Percentiles rank a stretch among this genome's conserved stretches.
These are phyloP conservation scores for Melanchra persicariae DNA, from an alignment of 2,888 invertebrate species.

Conservation along the genomic window DNA sequence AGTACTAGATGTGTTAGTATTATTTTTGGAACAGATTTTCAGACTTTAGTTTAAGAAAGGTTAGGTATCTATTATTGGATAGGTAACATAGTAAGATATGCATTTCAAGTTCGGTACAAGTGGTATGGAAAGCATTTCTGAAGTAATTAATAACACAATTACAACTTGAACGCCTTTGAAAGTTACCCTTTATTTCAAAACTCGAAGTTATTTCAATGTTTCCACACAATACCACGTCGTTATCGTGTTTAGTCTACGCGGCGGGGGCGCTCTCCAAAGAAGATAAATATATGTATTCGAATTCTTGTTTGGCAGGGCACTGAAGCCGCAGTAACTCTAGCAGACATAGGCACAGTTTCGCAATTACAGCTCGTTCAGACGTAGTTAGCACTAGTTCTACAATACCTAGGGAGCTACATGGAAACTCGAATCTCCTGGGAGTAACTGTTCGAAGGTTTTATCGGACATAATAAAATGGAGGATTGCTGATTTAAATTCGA, in stretches of 20 bases:
- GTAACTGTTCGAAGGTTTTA: constrained; percentile 12
- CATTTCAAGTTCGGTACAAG: background rate
- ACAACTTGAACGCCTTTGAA: background rate
- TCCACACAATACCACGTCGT: constrained; percentile 1
- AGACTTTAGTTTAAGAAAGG: no score
- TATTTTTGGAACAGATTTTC: background rate
- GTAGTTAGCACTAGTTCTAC: constrained; percentile 22
- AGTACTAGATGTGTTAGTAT: background rate
- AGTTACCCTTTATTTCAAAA: constrained; percentile 6
- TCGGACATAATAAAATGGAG: constrained; percentile 39
- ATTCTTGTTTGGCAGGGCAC: constrained; percentile 34
- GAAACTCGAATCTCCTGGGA: constrained; percentile 27
- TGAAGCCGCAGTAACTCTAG: constrained; percentile 10
- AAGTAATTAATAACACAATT: background rate
- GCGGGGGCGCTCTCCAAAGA: background rate
- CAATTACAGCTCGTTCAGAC: constrained; percentile 27
- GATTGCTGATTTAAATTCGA: constrained; percentile 44
- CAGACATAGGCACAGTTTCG: constrained; percentile 30
- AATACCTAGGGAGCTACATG: constrained; percentile 16
- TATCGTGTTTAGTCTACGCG: constrained; percentile 1
- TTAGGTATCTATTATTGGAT: no score
- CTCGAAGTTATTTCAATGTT: constrained; percentile 18
- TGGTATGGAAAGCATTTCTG: background rate
- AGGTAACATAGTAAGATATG: background rate
- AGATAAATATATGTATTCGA: constrained; percentile 28